These are phyloP conservation scores for Gambusia yucatana DNA, from an alignment of 2,797 vertebrate genomes.

Conservation along the genomic window DNA sequence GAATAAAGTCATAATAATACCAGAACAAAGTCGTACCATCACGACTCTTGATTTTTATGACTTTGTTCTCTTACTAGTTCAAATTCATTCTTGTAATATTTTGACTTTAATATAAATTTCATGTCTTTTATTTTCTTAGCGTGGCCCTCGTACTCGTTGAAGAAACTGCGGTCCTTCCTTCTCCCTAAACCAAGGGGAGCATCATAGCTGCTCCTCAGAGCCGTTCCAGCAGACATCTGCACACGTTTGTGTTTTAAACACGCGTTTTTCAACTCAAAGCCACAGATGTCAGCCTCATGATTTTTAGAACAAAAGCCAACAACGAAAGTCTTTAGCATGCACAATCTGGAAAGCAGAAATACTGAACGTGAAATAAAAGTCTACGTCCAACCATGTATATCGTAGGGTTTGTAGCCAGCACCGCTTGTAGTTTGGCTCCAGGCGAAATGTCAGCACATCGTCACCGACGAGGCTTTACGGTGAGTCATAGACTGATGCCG, in stretches of 20 bases:
- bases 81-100: no score
- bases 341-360: slow-evolving; percentile 12
- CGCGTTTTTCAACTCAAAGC: neutral
- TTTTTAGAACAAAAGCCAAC: neutral
- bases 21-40: no score
- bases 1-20: no score
- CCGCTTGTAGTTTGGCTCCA: slow-evolving; percentile 18
- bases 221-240: neutral
- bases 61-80: no score
- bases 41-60: no score
- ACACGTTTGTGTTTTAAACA: neutral
- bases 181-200: neutral
- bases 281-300: neutral
- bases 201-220: neutral
- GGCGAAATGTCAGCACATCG: slow-evolving; percentile 33
- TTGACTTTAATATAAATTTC: no score
- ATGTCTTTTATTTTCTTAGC: no score
- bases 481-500: slow-evolving; percentile 36
- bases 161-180: neutral
- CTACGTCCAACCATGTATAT: neutral
- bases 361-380: slow-evolving; percentile 9
- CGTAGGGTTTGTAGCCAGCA: neutral
- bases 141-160: no score
- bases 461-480: slow-evolving; percentile 30
- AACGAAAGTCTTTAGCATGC: neutral